Percentiles rank a stretch among this genome's conserved stretches.
Conservation (phyloP, 2,888 invertebrate species). For the Tenthredo mesomela region DNA sequence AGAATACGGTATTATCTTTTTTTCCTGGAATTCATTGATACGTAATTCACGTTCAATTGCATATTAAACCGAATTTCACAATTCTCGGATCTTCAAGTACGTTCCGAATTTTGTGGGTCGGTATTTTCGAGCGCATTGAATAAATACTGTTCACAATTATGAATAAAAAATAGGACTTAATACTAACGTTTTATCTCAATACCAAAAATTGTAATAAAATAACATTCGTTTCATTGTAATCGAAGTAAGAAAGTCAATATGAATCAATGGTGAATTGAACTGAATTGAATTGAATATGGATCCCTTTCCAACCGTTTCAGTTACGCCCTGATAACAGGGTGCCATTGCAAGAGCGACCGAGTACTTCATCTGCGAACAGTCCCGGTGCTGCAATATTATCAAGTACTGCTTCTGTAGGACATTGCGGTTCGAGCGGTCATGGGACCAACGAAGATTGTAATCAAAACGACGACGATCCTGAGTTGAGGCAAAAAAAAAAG, state of each 20-base stretch:
- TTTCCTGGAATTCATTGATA: conserved; percentile 16
- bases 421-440: background rate
- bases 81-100: conserved; percentile 17
- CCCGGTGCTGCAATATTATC: conserved; percentile 17
- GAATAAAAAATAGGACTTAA: conserved; percentile 1
- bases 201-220: conserved; percentile 24
- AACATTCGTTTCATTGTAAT: conserved; percentile 22
- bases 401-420: background rate
- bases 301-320: background rate
- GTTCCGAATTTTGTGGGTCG: conserved; percentile 8
- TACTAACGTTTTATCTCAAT: background rate
- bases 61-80: conserved; percentile 17
- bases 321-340: conserved; percentile 22
- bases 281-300: background rate
- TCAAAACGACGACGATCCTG: conserved; percentile 7
- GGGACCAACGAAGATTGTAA: background rate
- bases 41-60: conserved; percentile 20
- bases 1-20: conserved; percentile 4
- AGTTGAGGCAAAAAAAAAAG: background rate
- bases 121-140: background rate
- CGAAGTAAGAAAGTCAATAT: background rate
- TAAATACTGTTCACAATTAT: too few relatives aligned
- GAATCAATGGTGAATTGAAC: background rate
- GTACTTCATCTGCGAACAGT: conserved; percentile 17
- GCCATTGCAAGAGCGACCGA: conserved; percentile 17